These are phyloP conservation scores for Xestobium rufovillosum DNA, from an alignment of 2,888 invertebrate species.

Conservation along the genomic window DNA sequence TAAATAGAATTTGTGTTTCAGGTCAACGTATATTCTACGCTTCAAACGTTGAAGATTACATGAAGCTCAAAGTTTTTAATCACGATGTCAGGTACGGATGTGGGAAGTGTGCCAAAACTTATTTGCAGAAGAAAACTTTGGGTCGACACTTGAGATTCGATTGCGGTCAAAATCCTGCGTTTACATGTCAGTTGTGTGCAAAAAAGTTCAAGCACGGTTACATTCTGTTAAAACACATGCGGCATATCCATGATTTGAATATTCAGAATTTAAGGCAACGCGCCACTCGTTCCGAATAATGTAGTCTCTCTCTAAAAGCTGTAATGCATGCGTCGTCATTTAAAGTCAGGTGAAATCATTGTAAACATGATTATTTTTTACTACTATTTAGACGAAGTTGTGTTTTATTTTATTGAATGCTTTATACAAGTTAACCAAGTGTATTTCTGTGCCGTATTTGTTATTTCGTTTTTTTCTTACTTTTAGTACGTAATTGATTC, in stretches of 20 bases:
- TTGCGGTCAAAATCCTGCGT: constrained; percentile 41
- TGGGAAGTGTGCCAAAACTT: constrained; percentile 36
- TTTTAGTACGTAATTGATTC: no score
- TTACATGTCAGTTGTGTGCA: constrained; percentile 35
- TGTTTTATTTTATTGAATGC: no score
- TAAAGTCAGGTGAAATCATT: constrained; percentile 13
- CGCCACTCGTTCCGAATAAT: constrained; percentile 16
- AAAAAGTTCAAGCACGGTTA: constrained; percentile 38
- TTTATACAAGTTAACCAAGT: no score
- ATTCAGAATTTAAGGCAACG: constrained; percentile 31
- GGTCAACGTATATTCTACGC: constrained; percentile 31
- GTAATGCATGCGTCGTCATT: constrained; percentile 20
- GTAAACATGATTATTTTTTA: constrained; percentile 4
- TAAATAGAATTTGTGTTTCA: constrained; percentile 2
- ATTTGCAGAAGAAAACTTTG: constrained; percentile 39
- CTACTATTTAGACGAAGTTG: constrained; percentile 8
- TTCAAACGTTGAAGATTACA: constrained; percentile 38
- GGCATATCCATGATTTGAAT: constrained; percentile 33
- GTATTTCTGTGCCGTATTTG: no score
- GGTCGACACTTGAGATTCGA: constrained; percentile 45
- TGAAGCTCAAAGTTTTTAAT: constrained; percentile 34
- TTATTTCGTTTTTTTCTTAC: no score
- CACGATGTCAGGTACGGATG: constrained; percentile 37
- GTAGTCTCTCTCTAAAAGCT: no score
- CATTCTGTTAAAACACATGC: constrained; percentile 36